These are phyloP conservation scores for Drosophila prostipennis DNA, from an alignment of 2,888 invertebrate species.

Conservation along the genomic window DNA sequence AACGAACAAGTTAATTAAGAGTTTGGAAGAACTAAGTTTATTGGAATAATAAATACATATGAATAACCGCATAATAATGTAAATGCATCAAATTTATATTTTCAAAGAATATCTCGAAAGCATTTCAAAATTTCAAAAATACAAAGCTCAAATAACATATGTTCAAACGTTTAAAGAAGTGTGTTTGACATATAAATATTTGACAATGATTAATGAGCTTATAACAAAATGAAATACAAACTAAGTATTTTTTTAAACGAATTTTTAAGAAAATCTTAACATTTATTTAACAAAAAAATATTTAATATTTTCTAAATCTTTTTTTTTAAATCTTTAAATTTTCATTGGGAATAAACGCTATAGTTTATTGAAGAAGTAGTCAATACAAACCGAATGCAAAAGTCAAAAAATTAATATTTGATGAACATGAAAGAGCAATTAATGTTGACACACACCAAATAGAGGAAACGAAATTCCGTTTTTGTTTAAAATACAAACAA, in stretches of 20 bases:
- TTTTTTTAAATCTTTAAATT: neutral
- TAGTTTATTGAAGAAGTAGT: neutral
- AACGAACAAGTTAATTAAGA: neutral
- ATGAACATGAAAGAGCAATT: slow-evolving; percentile 1
- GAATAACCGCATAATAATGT: no score
- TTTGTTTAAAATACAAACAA: slow-evolving; percentile 7
- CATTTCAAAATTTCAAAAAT: neutral
- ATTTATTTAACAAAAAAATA: neutral
- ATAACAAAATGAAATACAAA: no score
- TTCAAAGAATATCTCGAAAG: neutral
- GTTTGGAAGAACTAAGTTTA: no score
- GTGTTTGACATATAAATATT: neutral
- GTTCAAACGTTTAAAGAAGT: neutral
- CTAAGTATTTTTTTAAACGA: neutral
- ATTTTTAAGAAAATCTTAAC: neutral
- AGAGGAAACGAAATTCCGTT: slow-evolving; percentile 3
- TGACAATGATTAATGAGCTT: slow-evolving; percentile 16
- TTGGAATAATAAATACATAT: no score
- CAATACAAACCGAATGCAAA: neutral
- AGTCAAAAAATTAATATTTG: slow-evolving; percentile 2
- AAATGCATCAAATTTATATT: neutral
- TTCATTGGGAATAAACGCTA: neutral
- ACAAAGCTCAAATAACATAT: neutral
- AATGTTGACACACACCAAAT: slow-evolving; percentile 1
- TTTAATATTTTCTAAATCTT: neutral